phyloP scores from a whole-genome alignment of 2,797 vertebrate species.

The Aratinga solstitialis region DNA sequence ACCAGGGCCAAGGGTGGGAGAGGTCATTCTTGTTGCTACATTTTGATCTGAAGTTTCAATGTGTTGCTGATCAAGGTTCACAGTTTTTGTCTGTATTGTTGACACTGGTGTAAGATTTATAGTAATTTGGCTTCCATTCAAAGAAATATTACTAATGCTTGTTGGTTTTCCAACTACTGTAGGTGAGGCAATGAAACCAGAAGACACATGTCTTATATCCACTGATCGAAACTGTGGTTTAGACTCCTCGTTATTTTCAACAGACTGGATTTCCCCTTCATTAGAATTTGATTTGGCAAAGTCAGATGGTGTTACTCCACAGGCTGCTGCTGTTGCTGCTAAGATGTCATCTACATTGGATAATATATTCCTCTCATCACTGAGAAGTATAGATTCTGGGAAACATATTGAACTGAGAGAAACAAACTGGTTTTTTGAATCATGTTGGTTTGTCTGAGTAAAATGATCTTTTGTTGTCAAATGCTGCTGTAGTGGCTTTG shows the following conservation, averaged over 20 bases:
- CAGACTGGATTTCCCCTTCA: slow-evolving; percentile 82
- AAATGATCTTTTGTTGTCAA: slow-evolving; percentile 85
- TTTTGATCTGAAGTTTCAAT: slow-evolving; percentile 76
- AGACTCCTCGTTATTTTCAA: slow-evolving; percentile 81
- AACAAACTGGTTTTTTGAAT: slow-evolving; percentile 92
- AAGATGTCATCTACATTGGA: slow-evolving; percentile 97
- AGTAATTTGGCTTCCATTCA: slow-evolving; percentile 87
- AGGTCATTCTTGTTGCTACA: slow-evolving; percentile 68
- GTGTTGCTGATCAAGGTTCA: slow-evolving; percentile 77
- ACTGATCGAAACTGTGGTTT: slow-evolving; percentile 87
- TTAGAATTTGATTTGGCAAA: slow-evolving; percentile 90
- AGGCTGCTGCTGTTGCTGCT: slow-evolving; percentile 94
- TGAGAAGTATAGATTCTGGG: slow-evolving; percentile 92
- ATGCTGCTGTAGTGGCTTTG: slow-evolving; percentile 85
- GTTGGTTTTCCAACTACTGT: slow-evolving; percentile 82
- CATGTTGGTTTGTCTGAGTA: slow-evolving; percentile 84
- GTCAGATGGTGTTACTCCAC: slow-evolving; percentile 92
- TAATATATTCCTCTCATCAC: slow-evolving; percentile 94
- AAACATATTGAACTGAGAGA: slow-evolving; percentile 95
- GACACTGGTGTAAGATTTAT: slow-evolving; percentile 81
- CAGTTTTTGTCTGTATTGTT: slow-evolving; percentile 74
- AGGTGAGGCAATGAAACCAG: slow-evolving; percentile 85
- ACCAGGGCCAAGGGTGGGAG: slow-evolving; percentile 68
- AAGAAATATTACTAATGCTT: slow-evolving; percentile 82
- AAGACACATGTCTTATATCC: slow-evolving; percentile 85